Base-by-base conservation (phyloP, 2,888 invertebrate genomes). In the Sisyra nigra region DNA sequence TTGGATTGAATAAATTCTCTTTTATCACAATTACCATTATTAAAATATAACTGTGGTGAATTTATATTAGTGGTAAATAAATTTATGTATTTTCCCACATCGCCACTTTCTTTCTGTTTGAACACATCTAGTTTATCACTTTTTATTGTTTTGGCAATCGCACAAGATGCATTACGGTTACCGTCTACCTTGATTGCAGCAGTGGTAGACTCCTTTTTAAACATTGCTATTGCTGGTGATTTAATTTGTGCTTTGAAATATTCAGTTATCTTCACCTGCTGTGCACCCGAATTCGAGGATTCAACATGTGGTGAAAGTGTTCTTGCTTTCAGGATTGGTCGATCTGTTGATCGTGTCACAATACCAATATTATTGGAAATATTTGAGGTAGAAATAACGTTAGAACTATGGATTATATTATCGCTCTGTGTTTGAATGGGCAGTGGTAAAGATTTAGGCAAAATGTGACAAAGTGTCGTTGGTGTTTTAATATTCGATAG, bases 221-320 rank as follows among this genome's bases (percentile, higher is more conserved):
- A 53, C 14, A 52, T 54, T 47, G 56, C 58, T 13, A 36, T 36
- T n/a, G 31, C 34, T 11, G 73, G 71, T 24, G 79, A 74, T 64
- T 85, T 86, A 68, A 82, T 77, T 63, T 85, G 85, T 48, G 83
- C 77, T 59, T 81, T 86, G 61, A 85, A 87, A 61, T 79, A 87
- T 56, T 85, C 84, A 18, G 83, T 83, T 57, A 87, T 87, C 62
- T 85, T 83, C 40, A 82, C 84, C 61, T 83, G 85, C 48, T 65
- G 61, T 31, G 30, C 24, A 24, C 24, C 24, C 24, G 24, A 24
- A 24, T 24, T 24, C 24, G 24, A 24, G 7, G 24, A 24, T 24
- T 24, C 24, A 7, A 24, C 24, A 5, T 24, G 24, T 24, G 24
- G 24, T 3, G 24, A 24, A 24, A 24, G 5, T 24, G 24, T 24